phyloP scores from a whole-genome alignment of 2,797 vertebrate genomes.

The Malurus leucopterus region DNA sequence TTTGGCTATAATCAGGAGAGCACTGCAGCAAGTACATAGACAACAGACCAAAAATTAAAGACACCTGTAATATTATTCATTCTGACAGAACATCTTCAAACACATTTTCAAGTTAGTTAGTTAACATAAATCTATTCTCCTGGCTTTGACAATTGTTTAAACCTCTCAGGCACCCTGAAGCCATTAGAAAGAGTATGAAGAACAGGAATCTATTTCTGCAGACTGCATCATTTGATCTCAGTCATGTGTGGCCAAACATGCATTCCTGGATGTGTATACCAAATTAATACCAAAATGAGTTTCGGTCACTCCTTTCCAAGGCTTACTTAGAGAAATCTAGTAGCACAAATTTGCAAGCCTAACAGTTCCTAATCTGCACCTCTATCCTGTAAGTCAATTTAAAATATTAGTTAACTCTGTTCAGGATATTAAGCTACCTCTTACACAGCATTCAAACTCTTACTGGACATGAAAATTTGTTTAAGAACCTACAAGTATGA shows the following conservation, averaged over 20 bases:
- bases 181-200: background rate
- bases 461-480: background rate
- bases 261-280: background rate
- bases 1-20: background rate
- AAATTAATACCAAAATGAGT: background rate
- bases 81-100: background rate
- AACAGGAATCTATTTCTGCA: background rate
- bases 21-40: background rate
- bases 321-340: background rate
- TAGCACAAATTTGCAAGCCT: background rate
- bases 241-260: fast-evolving
- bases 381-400: background rate
- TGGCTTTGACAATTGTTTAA: background rate
- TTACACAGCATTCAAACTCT: background rate
- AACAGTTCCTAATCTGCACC: background rate
- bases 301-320: background rate
- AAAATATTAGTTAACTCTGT: background rate
- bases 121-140: background rate
- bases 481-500: background rate
- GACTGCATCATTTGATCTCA: background rate
- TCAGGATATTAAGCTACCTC: background rate
- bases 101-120: background rate
- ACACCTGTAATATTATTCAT: background rate
- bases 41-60: background rate
- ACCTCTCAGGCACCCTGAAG: background rate